Evolutionary conservation across 2,797 vertebrate species (phyloP).

Genomic region (Decapterus maruadsi): DNA sequence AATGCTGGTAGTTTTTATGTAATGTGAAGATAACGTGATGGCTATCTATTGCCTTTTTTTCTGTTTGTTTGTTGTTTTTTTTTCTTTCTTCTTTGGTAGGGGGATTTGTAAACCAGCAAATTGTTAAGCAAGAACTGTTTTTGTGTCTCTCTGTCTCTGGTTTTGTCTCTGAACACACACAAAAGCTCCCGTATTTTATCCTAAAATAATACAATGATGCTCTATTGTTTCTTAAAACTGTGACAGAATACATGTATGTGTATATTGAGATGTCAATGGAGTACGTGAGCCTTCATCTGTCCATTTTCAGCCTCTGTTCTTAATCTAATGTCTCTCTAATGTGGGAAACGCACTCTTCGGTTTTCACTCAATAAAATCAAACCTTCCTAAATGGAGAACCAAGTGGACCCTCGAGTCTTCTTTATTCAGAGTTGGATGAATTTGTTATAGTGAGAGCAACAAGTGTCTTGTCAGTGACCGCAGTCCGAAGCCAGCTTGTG

Average conservation of each 20-base stretch:
- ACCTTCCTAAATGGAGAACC: conserved; percentile 71
- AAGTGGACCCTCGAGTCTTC: conserved; percentile 79
- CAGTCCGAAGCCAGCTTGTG: conserved; percentile 30
- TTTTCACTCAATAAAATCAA: conserved; percentile 80
- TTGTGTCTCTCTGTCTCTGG: conserved; percentile 70
- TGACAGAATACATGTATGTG: conserved; percentile 62
- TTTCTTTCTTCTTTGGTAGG: not conserved
- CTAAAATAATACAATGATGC: conserved; percentile 57
- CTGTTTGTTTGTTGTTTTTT: conserved; percentile 34
- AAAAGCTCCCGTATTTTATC: conserved; percentile 52
- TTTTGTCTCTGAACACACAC: conserved; percentile 58
- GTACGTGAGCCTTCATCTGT: conserved; percentile 59
- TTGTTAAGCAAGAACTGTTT: conserved; percentile 66
- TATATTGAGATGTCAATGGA: conserved; percentile 59
- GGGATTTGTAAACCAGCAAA: conserved; percentile 66
- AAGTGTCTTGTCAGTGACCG: conserved; percentile 34
- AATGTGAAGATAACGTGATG: conserved; percentile 77
- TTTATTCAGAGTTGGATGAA: conserved; percentile 57
- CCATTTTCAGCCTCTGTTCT: conserved; percentile 54
- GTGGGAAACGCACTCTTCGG: conserved; percentile 57
- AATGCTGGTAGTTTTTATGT: conserved; percentile 80
- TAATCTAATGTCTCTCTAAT: conserved; percentile 65
- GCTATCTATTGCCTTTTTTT: conserved; percentile 68
- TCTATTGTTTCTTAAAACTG: conserved; percentile 66
- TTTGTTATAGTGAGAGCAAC: conserved; percentile 45